Evolutionary conservation across 2,113 vertebrate genomes (phyloP).

Genomic region (Struthidea cinerea): DNA sequence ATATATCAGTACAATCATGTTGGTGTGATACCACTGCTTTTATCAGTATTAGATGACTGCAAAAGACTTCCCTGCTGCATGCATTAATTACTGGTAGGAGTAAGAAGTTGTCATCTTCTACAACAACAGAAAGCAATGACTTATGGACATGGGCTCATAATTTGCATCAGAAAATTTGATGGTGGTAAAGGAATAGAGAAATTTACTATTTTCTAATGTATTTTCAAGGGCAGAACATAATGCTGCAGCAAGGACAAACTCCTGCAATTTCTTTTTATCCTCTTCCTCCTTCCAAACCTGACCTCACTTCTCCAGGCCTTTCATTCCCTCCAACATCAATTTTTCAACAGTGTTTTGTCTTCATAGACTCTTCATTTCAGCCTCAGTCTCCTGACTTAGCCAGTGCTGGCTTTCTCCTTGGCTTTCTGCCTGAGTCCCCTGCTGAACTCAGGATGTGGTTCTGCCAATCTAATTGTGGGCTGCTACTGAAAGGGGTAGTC

Average conservation of each 20-base stretch:
- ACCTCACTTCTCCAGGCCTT: neutral
- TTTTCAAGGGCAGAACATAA: neutral
- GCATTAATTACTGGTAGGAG: neutral
- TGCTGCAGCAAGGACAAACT: neutral
- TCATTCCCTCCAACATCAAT: neutral
- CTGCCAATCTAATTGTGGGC: slow-evolving; percentile 53
- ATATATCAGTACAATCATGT: neutral
- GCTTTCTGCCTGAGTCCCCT: slow-evolving; percentile 29
- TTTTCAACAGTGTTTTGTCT: slow-evolving; percentile 3
- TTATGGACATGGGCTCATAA: neutral
- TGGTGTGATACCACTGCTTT: neutral
- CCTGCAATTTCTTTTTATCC: neutral
- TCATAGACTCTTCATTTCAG: neutral
- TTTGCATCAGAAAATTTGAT: neutral
- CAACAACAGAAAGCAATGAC: neutral
- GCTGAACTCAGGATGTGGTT: slow-evolving; percentile 57
- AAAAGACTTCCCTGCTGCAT: neutral
- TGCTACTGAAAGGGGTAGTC: slow-evolving; percentile 30
- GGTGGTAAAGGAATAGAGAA: neutral
- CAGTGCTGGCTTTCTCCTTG: slow-evolving; percentile 33
- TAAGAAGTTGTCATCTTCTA: neutral
- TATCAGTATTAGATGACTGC: neutral
- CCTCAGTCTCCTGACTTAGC: slow-evolving; percentile 29
- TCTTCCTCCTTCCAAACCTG: neutral
- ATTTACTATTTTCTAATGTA: neutral